phyloP scores from a whole-genome alignment of 2,113 vertebrate species.

The Delphinapterus leucas region DNA sequence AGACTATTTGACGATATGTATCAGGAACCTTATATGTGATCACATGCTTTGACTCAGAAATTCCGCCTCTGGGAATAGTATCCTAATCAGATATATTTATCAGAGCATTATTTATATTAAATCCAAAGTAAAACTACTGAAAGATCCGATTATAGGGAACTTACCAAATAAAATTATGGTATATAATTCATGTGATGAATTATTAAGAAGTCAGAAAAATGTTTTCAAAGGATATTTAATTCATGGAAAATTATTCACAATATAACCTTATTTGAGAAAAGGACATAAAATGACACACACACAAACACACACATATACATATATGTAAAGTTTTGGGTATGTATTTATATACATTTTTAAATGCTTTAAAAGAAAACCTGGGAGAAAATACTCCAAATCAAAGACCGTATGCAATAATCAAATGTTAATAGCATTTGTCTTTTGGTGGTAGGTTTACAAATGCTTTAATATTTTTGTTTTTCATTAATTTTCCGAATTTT shows the following conservation, averaged over 20 bases:
- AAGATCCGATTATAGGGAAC: background rate
- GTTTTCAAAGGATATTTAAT: slow-evolving; percentile 42
- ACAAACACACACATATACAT: background rate
- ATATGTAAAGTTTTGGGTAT: background rate
- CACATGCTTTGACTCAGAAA: background rate
- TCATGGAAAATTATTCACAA: background rate
- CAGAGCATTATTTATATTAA: background rate
- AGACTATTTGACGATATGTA: background rate
- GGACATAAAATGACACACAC: background rate
- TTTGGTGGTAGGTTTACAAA: background rate
- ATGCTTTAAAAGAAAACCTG: background rate
- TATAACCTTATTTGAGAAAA: slow-evolving; percentile 30
- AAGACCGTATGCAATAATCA: background rate
- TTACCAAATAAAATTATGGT: background rate
- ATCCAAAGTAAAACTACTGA: background rate
- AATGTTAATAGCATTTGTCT: slow-evolving; percentile 31
- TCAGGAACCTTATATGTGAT: background rate
- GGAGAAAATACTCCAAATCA: slow-evolving; percentile 38
- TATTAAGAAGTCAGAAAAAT: background rate
- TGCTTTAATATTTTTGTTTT: slow-evolving; percentile 7
- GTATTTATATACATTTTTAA: slow-evolving; percentile 20
- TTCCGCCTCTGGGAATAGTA: background rate
- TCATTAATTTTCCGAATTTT: slow-evolving; percentile 16
- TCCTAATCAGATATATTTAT: background rate
- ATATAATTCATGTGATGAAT: background rate